Percentiles rank a stretch among this genome's conserved stretches.
phyloP scores from a whole-genome alignment of 2,888 invertebrate species.

The Eledone cirrhosa region DNA sequence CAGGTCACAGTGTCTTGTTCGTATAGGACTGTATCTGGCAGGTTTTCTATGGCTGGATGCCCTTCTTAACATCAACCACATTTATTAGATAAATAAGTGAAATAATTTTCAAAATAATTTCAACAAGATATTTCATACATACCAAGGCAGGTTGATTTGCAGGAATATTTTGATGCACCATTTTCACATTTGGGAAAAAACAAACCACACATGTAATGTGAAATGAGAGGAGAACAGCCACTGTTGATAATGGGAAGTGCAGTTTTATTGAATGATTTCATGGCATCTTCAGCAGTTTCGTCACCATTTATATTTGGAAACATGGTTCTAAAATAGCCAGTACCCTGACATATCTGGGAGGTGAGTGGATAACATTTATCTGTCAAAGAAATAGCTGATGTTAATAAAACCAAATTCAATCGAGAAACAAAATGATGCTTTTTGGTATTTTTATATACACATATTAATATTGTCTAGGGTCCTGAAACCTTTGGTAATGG shows the following conservation, averaged over 20 bases:
- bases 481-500: no score
- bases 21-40: no score
- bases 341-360: constrained; percentile 33
- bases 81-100: no score
- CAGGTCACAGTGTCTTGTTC: no score
- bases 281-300: constrained; percentile 27
- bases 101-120: no score
- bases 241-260: constrained; percentile 31
- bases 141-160: constrained; percentile 36
- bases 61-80: no score
- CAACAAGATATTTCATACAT: neutral
- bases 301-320: constrained; percentile 37
- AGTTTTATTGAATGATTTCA: constrained; percentile 29
- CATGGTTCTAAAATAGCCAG: constrained; percentile 37
- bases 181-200: constrained; percentile 40
- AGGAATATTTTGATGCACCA: constrained; percentile 23
- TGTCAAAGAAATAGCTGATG: neutral
- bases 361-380: constrained; percentile 31
- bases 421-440: no score
- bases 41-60: no score
- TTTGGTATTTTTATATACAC: no score
- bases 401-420: no score
- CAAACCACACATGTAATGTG: constrained; percentile 40
- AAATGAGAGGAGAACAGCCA: constrained; percentile 37
- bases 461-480: no score